Evolutionary conservation across 2,797 vertebrate species (phyloP), one percentile per base, ranked within the genome.

Genomic region (Xenops minutus): DNA sequence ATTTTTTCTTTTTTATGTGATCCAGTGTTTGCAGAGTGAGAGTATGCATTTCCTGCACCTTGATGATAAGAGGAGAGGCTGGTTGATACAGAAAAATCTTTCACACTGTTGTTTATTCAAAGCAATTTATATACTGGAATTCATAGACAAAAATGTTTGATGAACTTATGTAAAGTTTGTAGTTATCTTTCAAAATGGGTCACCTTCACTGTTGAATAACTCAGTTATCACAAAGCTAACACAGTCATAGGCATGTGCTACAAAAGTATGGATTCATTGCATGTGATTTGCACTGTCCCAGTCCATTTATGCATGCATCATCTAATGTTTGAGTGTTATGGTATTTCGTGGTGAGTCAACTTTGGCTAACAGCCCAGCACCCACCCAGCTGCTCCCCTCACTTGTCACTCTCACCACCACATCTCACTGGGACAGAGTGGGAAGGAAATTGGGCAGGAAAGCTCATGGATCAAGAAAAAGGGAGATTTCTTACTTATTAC

Each of bases 211-310:
- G 44, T n/a, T 23, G 19, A 58, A 78, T 24, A 77, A 72, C 6
- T 39, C 46, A 2, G 3, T n/a, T 34, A 61, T n/a, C 75, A 80
- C 20, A 37, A 56, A 89, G 12, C 6, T 56, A 54, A 64, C 41
- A 51, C 12, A 71, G 37, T 15, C 8, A 10, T 39, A 22, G 0
- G 0, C 24, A 27, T 1, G 0, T 58, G 27, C 20, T 63, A 48
- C 51, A 62, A 66, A 82, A 76, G 2, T 41, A 56, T 64, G 3
- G 12, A 63, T 58, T 80, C 73, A 4, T 79, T 79, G 27, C 19
- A 39, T 23, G 26, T 15, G 48, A 16, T 83, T 87, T 75, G 12
- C n/a, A 58, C 44, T 36, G 17, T 75, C 43, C 26, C 22, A 41
- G 19, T 72, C 49, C 71, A 30, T 59, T 84, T 81, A 34, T 32